Conservation (phyloP, 1,140 invertebrate genomes). For the Megalopta genalis region DNA sequence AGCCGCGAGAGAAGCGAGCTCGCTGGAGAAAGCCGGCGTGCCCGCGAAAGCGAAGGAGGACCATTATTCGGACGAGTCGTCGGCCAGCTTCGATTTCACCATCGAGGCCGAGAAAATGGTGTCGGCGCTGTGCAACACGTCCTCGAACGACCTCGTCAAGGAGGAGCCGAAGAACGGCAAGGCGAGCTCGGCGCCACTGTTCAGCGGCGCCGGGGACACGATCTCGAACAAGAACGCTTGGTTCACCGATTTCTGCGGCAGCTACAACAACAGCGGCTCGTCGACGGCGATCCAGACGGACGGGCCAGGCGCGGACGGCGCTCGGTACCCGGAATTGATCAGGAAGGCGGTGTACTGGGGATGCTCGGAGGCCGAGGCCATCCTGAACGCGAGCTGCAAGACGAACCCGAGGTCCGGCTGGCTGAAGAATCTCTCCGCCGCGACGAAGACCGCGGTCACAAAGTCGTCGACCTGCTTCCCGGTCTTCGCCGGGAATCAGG, state of each 20-base stretch:
- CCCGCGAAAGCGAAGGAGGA: conserved; percentile 61
- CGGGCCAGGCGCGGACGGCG: conserved; percentile 28
- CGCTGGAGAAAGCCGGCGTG: conserved; percentile 29
- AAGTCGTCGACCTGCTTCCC: conserved; percentile 74
- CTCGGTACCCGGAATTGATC: conserved; percentile 65
- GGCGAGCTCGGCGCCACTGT: conserved; percentile 33
- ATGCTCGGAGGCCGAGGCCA: conserved; percentile 69
- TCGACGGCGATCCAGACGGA: conserved; percentile 65
- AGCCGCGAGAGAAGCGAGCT: neutral
- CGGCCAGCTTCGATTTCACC: conserved; percentile 73
- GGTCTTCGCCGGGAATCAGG: conserved; percentile 67
- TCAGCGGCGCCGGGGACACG: conserved; percentile 63
- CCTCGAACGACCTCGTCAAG: conserved; percentile 64
- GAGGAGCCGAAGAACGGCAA: conserved; percentile 53
- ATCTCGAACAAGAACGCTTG: conserved; percentile 58
- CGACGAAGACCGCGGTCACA: conserved; percentile 70
- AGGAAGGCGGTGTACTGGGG: conserved; percentile 69
- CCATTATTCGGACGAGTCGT: conserved; percentile 70
- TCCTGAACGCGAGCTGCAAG: conserved; percentile 55
- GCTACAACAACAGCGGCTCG: conserved; percentile 47
- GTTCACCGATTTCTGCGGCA: conserved; percentile 60
- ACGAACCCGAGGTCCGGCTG: conserved; percentile 56
- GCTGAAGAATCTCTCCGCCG: conserved; percentile 67
- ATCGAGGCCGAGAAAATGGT: conserved; percentile 77
- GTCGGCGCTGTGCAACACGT: conserved; percentile 72